phyloP scores from a whole-genome alignment of 2,888 invertebrate species.

The Panopea generosa region DNA sequence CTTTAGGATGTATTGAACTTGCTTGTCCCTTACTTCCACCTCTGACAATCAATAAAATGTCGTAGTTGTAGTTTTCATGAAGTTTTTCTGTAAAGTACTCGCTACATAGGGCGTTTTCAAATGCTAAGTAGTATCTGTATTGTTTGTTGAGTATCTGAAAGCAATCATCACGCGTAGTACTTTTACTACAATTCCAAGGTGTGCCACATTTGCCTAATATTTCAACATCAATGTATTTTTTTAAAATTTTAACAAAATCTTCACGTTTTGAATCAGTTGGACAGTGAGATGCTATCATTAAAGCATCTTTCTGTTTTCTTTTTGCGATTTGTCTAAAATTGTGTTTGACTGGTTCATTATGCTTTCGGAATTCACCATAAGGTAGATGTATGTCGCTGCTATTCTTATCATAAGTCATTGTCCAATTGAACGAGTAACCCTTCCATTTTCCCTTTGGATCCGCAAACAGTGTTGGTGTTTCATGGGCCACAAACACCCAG shows the following conservation, averaged over 20 bases:
- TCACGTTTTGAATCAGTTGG: conserved; percentile 29
- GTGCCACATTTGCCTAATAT: conserved; percentile 41
- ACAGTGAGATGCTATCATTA: conserved; percentile 50
- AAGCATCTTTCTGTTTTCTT: conserved; percentile 34
- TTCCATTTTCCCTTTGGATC: conserved; percentile 28
- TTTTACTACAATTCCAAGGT: conserved; percentile 36
- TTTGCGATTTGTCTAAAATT: conserved; percentile 35
- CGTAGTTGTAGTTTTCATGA: conserved; percentile 51
- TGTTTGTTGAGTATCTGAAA: conserved; percentile 36
- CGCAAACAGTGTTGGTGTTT: conserved; percentile 41
- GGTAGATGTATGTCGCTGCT: conserved; percentile 51
- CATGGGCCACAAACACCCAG: conserved; percentile 57
- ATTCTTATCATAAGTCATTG: conserved; percentile 55
- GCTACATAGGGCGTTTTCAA: conserved; percentile 53
- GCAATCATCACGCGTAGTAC: conserved; percentile 37
- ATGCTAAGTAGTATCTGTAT: conserved; percentile 52
- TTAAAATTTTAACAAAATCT: conserved; percentile 29
- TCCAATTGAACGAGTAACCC: conserved; percentile 57
- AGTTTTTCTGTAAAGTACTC: conserved; percentile 54
- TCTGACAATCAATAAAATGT: conserved; percentile 34
- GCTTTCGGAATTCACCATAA: conserved; percentile 46
- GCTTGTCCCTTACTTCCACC: conserved; percentile 36
- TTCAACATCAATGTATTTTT: conserved; percentile 41
- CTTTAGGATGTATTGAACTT: conserved; percentile 14
- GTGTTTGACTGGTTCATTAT: conserved; percentile 6